Evolutionary conservation across 2,888 invertebrate genomes (phyloP).

Genomic region (Rhingia campestris): DNA sequence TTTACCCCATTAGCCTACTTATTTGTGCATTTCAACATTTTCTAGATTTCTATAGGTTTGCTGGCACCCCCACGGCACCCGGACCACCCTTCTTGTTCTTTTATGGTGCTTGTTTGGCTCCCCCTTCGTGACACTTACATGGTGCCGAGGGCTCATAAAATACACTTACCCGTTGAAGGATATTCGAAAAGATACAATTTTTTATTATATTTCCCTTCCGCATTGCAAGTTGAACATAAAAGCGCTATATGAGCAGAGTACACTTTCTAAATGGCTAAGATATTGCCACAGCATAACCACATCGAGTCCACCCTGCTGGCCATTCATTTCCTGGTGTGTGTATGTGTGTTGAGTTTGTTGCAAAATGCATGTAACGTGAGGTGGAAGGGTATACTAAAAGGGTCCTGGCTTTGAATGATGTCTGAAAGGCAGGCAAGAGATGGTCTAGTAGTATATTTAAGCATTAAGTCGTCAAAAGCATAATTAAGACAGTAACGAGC

Average conservation of each 20-base stretch:
- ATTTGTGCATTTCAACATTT: constrained; percentile 66
- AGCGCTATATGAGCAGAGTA: constrained; percentile 20
- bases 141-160: constrained; percentile 40
- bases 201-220: constrained; percentile 63
- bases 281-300: constrained; percentile 43
- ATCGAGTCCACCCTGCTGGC: constrained; percentile 34
- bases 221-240: constrained; percentile 63
- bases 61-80: background rate
- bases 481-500: constrained; percentile 63
- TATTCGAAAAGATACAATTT: constrained; percentile 67
- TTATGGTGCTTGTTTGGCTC: background rate
- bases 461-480: constrained; percentile 65
- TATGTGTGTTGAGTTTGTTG: constrained; percentile 60
- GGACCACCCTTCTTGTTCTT: background rate
- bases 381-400: constrained; percentile 2
- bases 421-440: constrained; percentile 13
- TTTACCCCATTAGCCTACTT: constrained; percentile 73
- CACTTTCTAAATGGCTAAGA: constrained; percentile 57
- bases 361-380: constrained; percentile 49
- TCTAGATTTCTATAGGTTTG: constrained; percentile 56
- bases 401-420: constrained; percentile 27
- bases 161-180: constrained; percentile 44
- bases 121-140: constrained; percentile 53
- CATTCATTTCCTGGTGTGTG: constrained; percentile 32
- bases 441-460: background rate